Base-by-base conservation (phyloP, 2,888 invertebrate genomes). In the Andrena minutula region DNA sequence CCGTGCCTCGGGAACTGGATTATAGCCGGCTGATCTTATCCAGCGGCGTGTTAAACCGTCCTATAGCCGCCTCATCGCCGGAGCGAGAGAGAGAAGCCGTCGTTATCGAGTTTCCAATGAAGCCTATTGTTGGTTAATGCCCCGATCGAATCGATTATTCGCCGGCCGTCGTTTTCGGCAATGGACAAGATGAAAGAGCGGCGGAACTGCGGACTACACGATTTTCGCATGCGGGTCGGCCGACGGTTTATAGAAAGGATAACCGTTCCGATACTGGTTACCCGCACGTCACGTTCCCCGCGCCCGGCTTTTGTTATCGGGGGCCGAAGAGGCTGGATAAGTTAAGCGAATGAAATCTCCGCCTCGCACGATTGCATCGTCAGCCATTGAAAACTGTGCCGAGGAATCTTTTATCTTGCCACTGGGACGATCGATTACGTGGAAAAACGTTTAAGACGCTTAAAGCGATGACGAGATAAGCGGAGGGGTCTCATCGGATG, bases 61-160 rank as follows among this genome's bases (percentile, higher is more conserved):
- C 61, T 64, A 56, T 74, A 72, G 56, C 63, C 79, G 69, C 73
- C 79, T 84, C 86, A 86, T 86, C 84, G 77, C 12, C 68, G 28
- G 65, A 70, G 73, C 79, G 41, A 41, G 75, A 83, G 75, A 83
- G 86, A 86, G 83, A 86, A 83, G 76, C 77, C 83, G 77, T 83
- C 85, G 82, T 86, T 86, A 86, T 79, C 81, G 84, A 86, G 77
- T 82, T 86, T 84, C 83, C 86, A 78, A 84, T 79, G 86, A 82
- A 86, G 84, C 53, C 82, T 79, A 86, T 86, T 86, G 78, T 84
- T 76, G 85, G 83, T 79, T 85, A 85, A 86, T 86, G 79, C 83
- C 76, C 71, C 68, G 12, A 28, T 63, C 56, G 75, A 80, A 82
- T 86, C 86, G 86, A 86, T 86, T 86, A 86, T 85, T 86, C 85